These are phyloP conservation scores for Rhinogobio ventralis DNA, from an alignment of 2,797 vertebrate species.

Conservation along the genomic window DNA sequence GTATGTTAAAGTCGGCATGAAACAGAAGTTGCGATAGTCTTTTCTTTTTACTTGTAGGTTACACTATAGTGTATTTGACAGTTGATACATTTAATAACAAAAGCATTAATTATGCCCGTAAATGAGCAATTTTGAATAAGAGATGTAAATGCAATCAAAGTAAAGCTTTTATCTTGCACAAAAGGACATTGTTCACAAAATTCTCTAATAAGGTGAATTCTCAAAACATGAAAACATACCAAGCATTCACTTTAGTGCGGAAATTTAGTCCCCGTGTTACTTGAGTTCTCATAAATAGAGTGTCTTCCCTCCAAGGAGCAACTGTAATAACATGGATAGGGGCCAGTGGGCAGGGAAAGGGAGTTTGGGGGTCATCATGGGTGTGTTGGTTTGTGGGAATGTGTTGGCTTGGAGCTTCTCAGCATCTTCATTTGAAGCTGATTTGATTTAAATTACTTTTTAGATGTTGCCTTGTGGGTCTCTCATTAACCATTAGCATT, in stretches of 20 bases:
- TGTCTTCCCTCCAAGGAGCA: neutral
- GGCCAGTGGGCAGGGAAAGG: neutral
- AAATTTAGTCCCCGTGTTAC: neutral
- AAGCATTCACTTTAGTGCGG: neutral
- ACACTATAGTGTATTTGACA: neutral
- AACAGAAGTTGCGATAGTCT: too few species aligned
- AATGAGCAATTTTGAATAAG: neutral
- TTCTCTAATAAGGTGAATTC: neutral
- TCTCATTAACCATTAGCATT: slow-evolving; percentile 55
- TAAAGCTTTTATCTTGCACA: neutral
- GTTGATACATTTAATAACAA: neutral
- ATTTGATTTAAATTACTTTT: slow-evolving; percentile 57
- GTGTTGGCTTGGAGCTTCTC: slow-evolving; percentile 18
- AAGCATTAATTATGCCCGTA: neutral
- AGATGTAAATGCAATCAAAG: neutral
- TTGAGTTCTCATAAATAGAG: slow-evolving; percentile 10
- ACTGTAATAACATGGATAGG: slow-evolving; percentile 15
- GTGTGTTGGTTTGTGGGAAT: neutral
- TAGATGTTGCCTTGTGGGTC: slow-evolving; percentile 52
- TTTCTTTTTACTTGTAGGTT: neutral
- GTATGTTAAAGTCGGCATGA: too few species aligned
- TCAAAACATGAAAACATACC: neutral
- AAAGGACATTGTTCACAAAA: neutral
- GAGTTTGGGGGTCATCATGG: slow-evolving; percentile 29
- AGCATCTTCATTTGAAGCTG: slow-evolving; percentile 32